These are phyloP conservation scores for Seriola aureovittata DNA, from an alignment of 2,113 vertebrate species.

Conservation along the genomic window DNA sequence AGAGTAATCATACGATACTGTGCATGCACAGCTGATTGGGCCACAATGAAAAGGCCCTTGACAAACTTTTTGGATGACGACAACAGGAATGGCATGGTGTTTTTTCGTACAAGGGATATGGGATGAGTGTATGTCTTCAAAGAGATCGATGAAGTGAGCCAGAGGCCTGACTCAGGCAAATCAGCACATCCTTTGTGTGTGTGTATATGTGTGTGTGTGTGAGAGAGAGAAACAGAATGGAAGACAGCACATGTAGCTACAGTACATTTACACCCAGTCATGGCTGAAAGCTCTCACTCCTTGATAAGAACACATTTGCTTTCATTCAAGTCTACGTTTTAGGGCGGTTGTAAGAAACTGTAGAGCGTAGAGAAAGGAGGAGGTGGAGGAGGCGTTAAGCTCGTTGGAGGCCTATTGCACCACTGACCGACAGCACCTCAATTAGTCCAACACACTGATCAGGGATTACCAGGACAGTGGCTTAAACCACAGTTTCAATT, in stretches of 20 bases:
- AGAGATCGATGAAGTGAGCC: constrained; percentile 75
- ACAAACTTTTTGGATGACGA: constrained; percentile 68
- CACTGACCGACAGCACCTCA: constrained; percentile 63
- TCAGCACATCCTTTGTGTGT: constrained; percentile 31
- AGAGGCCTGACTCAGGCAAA: constrained; percentile 81
- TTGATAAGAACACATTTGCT: constrained; percentile 21
- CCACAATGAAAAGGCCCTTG: constrained; percentile 52
- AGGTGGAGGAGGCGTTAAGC: not conserved
- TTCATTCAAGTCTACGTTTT: constrained; percentile 19
- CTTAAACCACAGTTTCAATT: constrained; percentile 57
- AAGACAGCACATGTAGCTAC: constrained; percentile 24
- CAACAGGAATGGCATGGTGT: constrained; percentile 62
- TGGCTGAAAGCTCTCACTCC: constrained; percentile 13
- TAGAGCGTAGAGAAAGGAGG: not conserved
- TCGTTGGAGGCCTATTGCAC: constrained; percentile 33
- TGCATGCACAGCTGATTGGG: constrained; percentile 52
- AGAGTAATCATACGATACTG: constrained; percentile 53
- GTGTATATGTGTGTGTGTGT: not conserved
- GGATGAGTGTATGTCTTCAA: constrained; percentile 74
- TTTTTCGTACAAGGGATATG: constrained; percentile 66
- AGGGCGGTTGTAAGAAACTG: constrained; percentile 7
- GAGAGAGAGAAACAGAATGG: not conserved
- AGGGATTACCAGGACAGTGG: constrained; percentile 55
- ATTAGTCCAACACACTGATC: constrained; percentile 56
- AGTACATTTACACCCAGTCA: constrained; percentile 15